Base-by-base conservation (phyloP, 2,888 invertebrate genomes). In the Drosophila rubida region DNA sequence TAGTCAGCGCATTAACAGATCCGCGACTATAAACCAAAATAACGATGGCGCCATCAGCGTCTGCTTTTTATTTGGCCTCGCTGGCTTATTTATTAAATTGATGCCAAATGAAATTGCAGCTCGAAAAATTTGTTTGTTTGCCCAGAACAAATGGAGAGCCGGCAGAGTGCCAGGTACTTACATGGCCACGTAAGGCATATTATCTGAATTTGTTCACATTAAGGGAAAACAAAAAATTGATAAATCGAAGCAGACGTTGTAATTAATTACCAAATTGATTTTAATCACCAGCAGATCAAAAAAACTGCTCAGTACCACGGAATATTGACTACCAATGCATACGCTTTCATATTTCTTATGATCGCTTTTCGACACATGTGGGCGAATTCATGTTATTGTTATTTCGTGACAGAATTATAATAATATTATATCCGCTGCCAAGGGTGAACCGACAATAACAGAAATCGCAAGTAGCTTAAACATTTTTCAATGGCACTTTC, bases 1-100 rank as follows among this genome's bases (percentile, higher is more conserved):
- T 51, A 76, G 78, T 68, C 69, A 67, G 71, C 77, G 75, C 88
- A 85, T 85, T 88, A 85, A 88, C 88, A 87, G 87, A 71, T 83
- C 75, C 74, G 58, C 23, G 73, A 64, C 84, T 63, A 86, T 88
- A 87, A 88, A 77, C 78, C 70, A 78, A 84, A 83, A 85, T 83
- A 83, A 80, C 63, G 64, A 49, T 48, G 68, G 66, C 71, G 78
- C 72, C 74, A 60, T 42, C 58, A 58, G 57, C 32, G 69, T 75
- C 78, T 77, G 75, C 49, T 67, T 76, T 82, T 83, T 88, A 73
- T 83, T 78, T 83, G 71, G 69, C 55, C 35, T 70, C 49, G 32
- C 69, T 50, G 60, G 65, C 80, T 75, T 82, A 80, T 85, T 85
- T 86, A 85, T 82, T 79, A 77, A 85, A 83, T 82, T 85, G 86